These are phyloP conservation scores for Microcaecilia unicolor DNA, from an alignment of 2,797 vertebrate genomes.

Conservation along the genomic window DNA sequence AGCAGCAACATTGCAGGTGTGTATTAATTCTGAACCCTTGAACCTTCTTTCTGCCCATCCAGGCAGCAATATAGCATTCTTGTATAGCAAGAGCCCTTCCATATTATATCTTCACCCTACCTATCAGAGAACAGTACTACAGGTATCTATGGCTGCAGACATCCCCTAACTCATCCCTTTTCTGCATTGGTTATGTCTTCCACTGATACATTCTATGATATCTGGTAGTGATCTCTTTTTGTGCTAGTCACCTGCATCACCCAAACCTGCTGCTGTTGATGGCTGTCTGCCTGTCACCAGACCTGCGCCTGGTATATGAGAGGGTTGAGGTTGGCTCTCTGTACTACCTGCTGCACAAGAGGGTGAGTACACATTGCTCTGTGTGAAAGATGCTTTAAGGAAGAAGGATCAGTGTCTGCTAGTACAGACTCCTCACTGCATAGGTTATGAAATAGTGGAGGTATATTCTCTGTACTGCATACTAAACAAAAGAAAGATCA, in stretches of 20 bases:
- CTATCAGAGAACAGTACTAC: too few relatives aligned
- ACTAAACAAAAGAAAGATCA: too few relatives aligned
- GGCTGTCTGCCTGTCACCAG: slow-evolving; percentile 40
- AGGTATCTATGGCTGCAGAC: background rate
- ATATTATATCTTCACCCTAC: background rate
- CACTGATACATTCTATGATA: background rate
- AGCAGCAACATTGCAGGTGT: slow-evolving; percentile 54
- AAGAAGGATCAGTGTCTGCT: too few relatives aligned
- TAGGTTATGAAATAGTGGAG: background rate
- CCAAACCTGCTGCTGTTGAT: slow-evolving; percentile 53
- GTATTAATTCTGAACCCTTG: too few relatives aligned
- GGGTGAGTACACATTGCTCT: slow-evolving; percentile 7
- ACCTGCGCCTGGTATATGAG: slow-evolving; percentile 50
- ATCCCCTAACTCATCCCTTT: background rate
- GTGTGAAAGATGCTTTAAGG: too few relatives aligned
- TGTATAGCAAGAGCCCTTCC: too few relatives aligned
- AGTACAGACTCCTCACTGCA: background rate
- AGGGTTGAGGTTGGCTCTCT: slow-evolving; percentile 51
- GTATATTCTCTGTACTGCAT: too few relatives aligned
- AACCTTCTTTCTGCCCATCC: too few relatives aligned
- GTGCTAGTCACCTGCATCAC: slow-evolving; percentile 43
- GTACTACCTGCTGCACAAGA: slow-evolving; percentile 37
- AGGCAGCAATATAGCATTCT: too few relatives aligned
- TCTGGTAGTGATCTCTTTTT: background rate
- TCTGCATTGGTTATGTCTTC: background rate